These are phyloP conservation scores for Neopipo cinnamomea DNA, from an alignment of 2,113 vertebrate species.

Conservation along the genomic window DNA sequence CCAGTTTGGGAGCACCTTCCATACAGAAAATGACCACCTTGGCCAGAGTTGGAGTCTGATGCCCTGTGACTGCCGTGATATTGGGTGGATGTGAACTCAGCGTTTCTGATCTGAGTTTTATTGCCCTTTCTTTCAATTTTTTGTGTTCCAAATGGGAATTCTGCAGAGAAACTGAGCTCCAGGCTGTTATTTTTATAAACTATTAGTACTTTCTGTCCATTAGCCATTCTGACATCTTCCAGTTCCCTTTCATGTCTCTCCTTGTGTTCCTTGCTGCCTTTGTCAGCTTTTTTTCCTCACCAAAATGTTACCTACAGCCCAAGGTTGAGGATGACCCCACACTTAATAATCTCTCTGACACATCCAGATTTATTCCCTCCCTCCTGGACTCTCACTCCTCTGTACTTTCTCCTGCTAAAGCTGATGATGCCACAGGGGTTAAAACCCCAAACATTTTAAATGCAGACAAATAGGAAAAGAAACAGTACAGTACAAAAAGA, in stretches of 20 bases:
- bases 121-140: neutral
- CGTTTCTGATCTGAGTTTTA: neutral
- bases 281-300: neutral
- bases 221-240: neutral
- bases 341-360: neutral
- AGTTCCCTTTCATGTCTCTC: neutral
- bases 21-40: neutral
- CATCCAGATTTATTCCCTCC: neutral
- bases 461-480: neutral
- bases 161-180: neutral
- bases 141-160: neutral
- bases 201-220: neutral
- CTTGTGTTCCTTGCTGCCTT: neutral
- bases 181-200: constrained; percentile 31
- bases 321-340: neutral
- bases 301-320: neutral
- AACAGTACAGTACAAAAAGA: neutral
- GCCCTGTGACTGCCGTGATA: neutral
- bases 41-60: rapidly evolving
- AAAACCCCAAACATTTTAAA: neutral
- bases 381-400: neutral
- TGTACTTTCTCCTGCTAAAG: neutral
- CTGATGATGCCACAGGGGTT: neutral
- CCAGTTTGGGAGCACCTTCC: rapidly evolving
- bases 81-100: neutral